phyloP scores from a whole-genome alignment of 2,113 vertebrate species.

The Atrichornis clamosus region DNA sequence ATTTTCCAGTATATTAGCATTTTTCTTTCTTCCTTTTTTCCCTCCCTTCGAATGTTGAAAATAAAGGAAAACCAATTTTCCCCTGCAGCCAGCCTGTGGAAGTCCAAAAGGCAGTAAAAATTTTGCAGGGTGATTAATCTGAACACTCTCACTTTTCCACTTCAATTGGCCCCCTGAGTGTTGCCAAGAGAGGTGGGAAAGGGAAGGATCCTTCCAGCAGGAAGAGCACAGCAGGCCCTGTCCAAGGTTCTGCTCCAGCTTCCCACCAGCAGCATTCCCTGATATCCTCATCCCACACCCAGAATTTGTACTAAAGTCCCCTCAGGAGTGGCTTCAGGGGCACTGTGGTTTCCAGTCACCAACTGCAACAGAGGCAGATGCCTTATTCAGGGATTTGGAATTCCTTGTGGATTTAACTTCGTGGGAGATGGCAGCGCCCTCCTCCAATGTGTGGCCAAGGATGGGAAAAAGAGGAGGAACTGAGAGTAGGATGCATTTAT shows the following conservation, averaged over 20 bases:
- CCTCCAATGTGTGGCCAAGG: not conserved
- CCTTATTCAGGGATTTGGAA: not conserved
- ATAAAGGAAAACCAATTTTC: not conserved
- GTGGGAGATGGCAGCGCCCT: not conserved
- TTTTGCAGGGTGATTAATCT: not conserved
- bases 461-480: not conserved
- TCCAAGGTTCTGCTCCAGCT: conserved; percentile 47
- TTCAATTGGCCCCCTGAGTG: fast-evolving
- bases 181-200: not conserved
- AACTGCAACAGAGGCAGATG: not conserved
- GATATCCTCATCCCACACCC: fast-evolving
- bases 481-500: not conserved
- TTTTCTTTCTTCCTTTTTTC: not conserved
- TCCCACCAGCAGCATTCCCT: not conserved
- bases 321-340: not conserved
- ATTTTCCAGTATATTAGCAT: not conserved
- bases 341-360: too few relatives aligned
- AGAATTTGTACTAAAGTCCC: not conserved
- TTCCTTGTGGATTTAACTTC: not conserved
- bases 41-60: not conserved
- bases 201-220: not conserved
- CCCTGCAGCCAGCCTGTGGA: not conserved
- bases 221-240: not conserved
- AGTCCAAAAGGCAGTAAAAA: fast-evolving
- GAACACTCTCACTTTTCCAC: not conserved